Conservation (phyloP, 2,888 invertebrate species). For the Hypomecis atomaria region DNA sequence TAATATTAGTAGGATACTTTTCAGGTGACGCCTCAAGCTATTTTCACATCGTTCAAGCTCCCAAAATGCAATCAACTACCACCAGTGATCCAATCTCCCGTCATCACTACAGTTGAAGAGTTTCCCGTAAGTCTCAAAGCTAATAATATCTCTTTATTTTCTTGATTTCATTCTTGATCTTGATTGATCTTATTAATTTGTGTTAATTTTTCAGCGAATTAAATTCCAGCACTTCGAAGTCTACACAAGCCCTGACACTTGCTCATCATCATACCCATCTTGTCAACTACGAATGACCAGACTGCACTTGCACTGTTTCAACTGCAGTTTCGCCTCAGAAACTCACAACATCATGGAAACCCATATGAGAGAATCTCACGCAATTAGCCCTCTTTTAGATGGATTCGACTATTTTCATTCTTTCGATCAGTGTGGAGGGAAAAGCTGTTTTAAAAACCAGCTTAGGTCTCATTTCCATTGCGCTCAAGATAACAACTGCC, state of each 20-base stretch:
- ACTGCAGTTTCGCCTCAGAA: slow-evolving; percentile 94
- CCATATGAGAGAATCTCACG: slow-evolving; percentile 94
- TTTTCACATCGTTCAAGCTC: slow-evolving; percentile 96
- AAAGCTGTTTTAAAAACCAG: slow-evolving; percentile 80
- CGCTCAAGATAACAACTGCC: slow-evolving; percentile 78
- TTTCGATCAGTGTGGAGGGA: slow-evolving; percentile 78
- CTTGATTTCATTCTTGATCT: slow-evolving; percentile 54
- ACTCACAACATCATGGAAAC: slow-evolving; percentile 90
- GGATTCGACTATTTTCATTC: slow-evolving; percentile 92
- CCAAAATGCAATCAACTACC: slow-evolving; percentile 87
- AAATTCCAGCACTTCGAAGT: slow-evolving; percentile 87
- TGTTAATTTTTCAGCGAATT: slow-evolving; percentile 68
- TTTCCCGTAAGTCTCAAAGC: slow-evolving; percentile 70
- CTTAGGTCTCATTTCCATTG: slow-evolving; percentile 79
- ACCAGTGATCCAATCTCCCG: slow-evolving; percentile 70
- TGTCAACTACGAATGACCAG: slow-evolving; percentile 88
- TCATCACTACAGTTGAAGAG: slow-evolving; percentile 75
- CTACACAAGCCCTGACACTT: slow-evolving; percentile 85
- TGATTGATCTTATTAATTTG: neutral
- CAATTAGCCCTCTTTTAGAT: slow-evolving; percentile 91
- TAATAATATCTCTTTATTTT: neutral
- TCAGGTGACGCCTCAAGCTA: slow-evolving; percentile 92
- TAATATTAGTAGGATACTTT: too few relatives aligned
- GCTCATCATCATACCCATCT: slow-evolving; percentile 87
- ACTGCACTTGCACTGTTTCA: slow-evolving; percentile 94